Percentiles rank a stretch among this genome's conserved stretches.
Conservation (phyloP, 2,113 vertebrate species). For the Piliocolobus tephrosceles region DNA sequence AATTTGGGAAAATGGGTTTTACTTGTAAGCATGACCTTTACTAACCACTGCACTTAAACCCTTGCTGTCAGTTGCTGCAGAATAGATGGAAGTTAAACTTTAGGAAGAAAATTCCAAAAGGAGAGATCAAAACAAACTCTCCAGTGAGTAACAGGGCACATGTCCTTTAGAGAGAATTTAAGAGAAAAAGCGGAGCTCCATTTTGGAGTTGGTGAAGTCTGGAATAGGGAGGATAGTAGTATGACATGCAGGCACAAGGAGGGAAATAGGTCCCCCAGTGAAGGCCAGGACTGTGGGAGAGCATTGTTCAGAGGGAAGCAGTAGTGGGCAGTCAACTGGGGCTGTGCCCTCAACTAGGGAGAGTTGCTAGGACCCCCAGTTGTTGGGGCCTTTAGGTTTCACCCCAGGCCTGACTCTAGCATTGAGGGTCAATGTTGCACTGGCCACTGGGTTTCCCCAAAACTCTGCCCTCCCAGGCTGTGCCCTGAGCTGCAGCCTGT, state of each 20-base stretch:
- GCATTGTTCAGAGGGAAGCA: not conserved
- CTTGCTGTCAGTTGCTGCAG: not conserved
- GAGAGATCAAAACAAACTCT: not conserved
- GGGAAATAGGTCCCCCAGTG: not conserved
- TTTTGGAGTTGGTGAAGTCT: not conserved
- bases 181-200: not conserved
- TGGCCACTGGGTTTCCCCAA: not conserved
- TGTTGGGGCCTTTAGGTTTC: not conserved
- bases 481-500: not conserved
- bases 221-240: not conserved
- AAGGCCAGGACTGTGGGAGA: not conserved
- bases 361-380: rapidly evolving
- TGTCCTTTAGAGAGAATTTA: not conserved
- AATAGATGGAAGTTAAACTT: not conserved
- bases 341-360: not conserved
- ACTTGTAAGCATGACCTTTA: not conserved
- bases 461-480: not conserved
- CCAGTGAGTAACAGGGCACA: not conserved
- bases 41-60: not conserved
- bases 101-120: not conserved
- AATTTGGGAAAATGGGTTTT: not conserved
- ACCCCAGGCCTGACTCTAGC: not conserved
- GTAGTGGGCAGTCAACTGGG: not conserved
- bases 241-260: not conserved
- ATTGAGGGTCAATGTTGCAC: rapidly evolving